Conservation (phyloP, 2,113 vertebrate genomes). For the Callocephalon fimbriatum region DNA sequence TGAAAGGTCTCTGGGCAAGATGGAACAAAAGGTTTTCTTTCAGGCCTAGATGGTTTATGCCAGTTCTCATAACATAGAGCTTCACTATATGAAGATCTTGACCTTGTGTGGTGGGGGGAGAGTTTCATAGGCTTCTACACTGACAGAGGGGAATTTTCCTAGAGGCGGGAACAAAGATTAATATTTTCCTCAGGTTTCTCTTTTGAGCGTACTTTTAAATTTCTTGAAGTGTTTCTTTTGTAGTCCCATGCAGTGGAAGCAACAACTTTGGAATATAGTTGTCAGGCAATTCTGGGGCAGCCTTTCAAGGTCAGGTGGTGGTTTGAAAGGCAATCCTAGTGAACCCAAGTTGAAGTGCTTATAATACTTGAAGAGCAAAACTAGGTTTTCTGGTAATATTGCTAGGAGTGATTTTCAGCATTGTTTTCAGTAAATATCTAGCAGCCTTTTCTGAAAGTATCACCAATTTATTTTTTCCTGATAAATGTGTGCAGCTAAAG, state of each 20-base stretch:
- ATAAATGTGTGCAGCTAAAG: neutral
- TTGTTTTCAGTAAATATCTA: neutral
- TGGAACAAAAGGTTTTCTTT: neutral
- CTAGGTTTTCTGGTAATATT: neutral
- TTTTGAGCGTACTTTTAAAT: neutral
- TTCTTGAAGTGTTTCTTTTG: neutral
- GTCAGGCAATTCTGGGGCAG: neutral
- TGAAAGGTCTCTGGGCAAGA: neutral
- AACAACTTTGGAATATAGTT: neutral
- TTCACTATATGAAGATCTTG: accelerated
- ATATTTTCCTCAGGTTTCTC: neutral
- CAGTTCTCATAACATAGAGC: accelerated
- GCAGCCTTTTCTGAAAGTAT: neutral
- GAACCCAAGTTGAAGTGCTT: neutral
- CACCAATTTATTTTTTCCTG: neutral
- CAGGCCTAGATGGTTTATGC: neutral
- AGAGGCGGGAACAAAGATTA: accelerated
- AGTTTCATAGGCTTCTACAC: neutral
- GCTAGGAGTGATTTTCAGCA: neutral
- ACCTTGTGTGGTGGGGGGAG: neutral
- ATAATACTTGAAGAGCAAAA: neutral
- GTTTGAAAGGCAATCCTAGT: neutral
- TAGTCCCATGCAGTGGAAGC: neutral
- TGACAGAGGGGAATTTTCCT: neutral
- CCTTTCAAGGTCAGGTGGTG: neutral